phyloP scores from a whole-genome alignment of 2,797 vertebrate species.

The Pachyuromys duprasi region DNA sequence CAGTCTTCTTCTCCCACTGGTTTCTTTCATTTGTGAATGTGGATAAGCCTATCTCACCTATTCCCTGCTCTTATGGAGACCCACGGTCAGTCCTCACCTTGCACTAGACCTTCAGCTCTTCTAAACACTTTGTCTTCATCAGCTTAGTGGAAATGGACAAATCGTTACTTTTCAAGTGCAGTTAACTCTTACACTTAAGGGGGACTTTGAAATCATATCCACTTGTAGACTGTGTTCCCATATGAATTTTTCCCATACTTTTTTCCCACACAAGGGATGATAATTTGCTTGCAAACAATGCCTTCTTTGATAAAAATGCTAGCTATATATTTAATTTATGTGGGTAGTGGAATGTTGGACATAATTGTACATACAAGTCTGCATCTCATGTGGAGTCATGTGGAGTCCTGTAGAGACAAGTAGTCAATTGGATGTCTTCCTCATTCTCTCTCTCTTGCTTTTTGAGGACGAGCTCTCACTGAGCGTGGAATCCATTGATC shows the following conservation, averaged over 20 bases:
- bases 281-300: neutral
- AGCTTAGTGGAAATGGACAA: slow-evolving; percentile 5
- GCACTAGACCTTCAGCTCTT: neutral
- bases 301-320: neutral
- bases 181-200: neutral
- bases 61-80: neutral
- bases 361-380: neutral
- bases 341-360: neutral
- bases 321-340: neutral
- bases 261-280: neutral
- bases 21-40: neutral
- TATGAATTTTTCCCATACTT: neutral
- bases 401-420: no score
- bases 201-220: neutral
- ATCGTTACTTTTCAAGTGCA: neutral
- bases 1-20: neutral
- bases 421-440: neutral
- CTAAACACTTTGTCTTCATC: neutral
- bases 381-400: no score
- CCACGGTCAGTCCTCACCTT: neutral
- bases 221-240: neutral
- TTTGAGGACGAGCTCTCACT: neutral
- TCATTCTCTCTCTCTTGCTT: neutral
- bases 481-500: neutral
- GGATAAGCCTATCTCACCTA: neutral